phyloP scores from a whole-genome alignment of 2,113 vertebrate species.

The Rallus limicola region DNA sequence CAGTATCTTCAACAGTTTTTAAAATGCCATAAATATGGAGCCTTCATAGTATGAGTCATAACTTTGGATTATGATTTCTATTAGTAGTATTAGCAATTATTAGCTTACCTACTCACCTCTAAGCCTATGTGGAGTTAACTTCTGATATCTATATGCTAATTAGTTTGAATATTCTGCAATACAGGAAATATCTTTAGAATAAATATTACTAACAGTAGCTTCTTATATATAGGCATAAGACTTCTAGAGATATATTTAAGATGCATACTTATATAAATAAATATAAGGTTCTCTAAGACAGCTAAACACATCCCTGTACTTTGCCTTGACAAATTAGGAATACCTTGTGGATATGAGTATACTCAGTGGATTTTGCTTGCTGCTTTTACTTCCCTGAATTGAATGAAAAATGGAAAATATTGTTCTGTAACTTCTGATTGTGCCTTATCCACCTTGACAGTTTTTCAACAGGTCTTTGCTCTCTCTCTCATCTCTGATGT shows the following conservation, averaged over 20 bases:
- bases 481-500: neutral
- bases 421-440: neutral
- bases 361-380: neutral
- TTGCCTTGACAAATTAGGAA: neutral
- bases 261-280: neutral
- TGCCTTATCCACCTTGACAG: neutral
- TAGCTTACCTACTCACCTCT: neutral
- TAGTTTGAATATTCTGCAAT: neutral
- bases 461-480: neutral
- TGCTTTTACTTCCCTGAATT: neutral
- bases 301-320: neutral
- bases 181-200: neutral
- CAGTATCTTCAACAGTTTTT: neutral
- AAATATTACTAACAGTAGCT: neutral
- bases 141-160: neutral
- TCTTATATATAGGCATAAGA: neutral
- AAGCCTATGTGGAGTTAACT: neutral
- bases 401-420: neutral
- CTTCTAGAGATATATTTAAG: neutral
- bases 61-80: neutral
- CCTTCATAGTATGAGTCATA: neutral
- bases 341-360: neutral
- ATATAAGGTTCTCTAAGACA: neutral
- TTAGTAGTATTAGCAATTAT: neutral
- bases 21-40: neutral